Base-by-base conservation (phyloP, 2,113 vertebrate species). In the Nymphicus hollandicus region DNA sequence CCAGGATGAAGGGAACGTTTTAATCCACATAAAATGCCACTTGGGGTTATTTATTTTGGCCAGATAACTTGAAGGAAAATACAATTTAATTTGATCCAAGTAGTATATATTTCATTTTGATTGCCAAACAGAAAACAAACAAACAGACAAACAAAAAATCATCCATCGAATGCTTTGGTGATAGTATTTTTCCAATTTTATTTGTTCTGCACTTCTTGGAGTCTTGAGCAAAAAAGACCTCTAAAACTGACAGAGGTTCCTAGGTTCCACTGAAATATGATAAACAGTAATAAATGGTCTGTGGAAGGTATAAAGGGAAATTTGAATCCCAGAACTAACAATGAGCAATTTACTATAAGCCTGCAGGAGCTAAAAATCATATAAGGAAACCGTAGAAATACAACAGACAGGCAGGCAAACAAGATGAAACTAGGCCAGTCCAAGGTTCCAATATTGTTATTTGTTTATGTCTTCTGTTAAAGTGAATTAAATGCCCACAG, bases 401-500 rank as follows among this genome's bases (percentile, higher is more conserved):
- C 83, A 94, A 81, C 85, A 91, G 78, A 58, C 80, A 61, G 80
- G 80, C 90, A 93, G 43, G 69, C 33, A 93, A 96, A 96, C 61
- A 74, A 94, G 50, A 94, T 84, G 84, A 92, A 96, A 86, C 47
- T 65, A 93, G 81, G 80, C 71, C 86, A 93, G 90, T 35, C 77
- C 65, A 64, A 76, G 72, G 83, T 91, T 77, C 70, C 82, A 77
- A 85, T 93, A 91, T 87, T 91, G 94, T 93, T 95, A 96, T 97
- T 96, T 97, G 95, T 96, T 97, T 97, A 94, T 71, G 72, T 81
- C 85, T 78, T 80, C 82, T 95, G 89, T 90, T 96, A 81, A 97
- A 96, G 91, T 92, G 95, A 96, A 95, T 97, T 97, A 97, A 97
- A 93, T 96, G 95, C 91, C 86, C 86, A 65, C 77, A 95, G 95